Conservation (phyloP, 2,113 vertebrate species). For the Apus apus region DNA sequence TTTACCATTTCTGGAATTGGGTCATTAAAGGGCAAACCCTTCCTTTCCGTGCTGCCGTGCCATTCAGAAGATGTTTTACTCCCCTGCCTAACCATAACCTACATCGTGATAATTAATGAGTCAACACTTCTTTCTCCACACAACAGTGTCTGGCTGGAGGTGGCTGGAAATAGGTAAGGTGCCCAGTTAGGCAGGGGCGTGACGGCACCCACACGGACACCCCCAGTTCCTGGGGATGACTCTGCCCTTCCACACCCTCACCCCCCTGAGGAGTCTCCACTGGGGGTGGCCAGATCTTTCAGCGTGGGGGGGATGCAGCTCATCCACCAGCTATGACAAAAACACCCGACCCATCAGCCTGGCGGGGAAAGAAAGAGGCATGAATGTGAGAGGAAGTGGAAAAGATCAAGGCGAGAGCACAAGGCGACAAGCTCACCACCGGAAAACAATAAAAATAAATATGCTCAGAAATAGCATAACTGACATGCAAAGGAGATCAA, state of each 20-base stretch:
- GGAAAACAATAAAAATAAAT: slow-evolving; percentile 83
- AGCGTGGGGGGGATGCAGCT: background rate
- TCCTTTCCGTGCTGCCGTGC: background rate
- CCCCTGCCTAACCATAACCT: slow-evolving; percentile 46
- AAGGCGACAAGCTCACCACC: slow-evolving; percentile 74
- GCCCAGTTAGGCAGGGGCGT: background rate
- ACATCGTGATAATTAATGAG: background rate
- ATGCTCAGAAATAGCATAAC: slow-evolving; percentile 83
- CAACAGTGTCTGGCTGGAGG: background rate
- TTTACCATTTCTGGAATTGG: background rate
- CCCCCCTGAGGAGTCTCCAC: background rate
- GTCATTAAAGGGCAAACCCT: slow-evolving; percentile 20
- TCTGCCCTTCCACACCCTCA: background rate
- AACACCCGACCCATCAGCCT: background rate
- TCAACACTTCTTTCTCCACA: slow-evolving; percentile 44
- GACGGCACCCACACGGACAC: background rate
- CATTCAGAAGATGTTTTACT: background rate
- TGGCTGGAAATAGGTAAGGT: slow-evolving; percentile 20
- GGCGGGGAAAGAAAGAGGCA: background rate
- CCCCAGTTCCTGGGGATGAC: background rate
- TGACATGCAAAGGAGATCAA: slow-evolving; percentile 84
- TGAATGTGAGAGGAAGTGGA: slow-evolving; percentile 81
- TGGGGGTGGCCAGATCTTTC: background rate
- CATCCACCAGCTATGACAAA: background rate
- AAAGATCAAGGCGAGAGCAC: slow-evolving; percentile 58